Conservation (phyloP, 2,797 vertebrate genomes). For the Tinamus major region DNA sequence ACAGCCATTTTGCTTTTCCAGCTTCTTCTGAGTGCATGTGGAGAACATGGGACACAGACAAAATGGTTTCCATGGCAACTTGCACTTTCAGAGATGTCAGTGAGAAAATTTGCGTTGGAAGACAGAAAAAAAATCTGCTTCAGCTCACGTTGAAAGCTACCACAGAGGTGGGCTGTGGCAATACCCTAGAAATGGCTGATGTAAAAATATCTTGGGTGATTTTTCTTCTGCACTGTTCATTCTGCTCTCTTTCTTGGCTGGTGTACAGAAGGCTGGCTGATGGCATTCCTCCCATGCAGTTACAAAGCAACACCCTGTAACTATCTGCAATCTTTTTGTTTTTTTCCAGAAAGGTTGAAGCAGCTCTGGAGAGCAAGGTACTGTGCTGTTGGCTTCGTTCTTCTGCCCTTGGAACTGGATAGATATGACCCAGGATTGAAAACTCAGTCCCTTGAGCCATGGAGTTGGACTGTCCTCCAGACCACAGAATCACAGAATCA, state of each 20-base stretch:
- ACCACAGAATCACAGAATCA: too few species aligned
- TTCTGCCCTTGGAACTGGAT: not conserved
- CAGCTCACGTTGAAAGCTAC: not conserved
- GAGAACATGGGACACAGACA: slow-evolving; percentile 71
- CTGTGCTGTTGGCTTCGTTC: not conserved
- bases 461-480: not conserved
- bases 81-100: slow-evolving; percentile 66
- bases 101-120: slow-evolving; percentile 49
- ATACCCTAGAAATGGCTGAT: not conserved
- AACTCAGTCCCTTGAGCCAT: not conserved
- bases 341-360: not conserved
- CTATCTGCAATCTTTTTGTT: not conserved
- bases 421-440: not conserved
- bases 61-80: slow-evolving; percentile 73
- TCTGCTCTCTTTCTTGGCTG: not conserved
- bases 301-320: not conserved
- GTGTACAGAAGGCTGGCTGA: not conserved
- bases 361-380: not conserved
- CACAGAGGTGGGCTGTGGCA: slow-evolving; percentile 23
- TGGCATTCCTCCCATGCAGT: not conserved
- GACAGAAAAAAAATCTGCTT: slow-evolving; percentile 22
- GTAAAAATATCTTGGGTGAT: slow-evolving; percentile 30
- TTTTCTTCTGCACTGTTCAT: not conserved
- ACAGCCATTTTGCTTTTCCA: slow-evolving; percentile 63
- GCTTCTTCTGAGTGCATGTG: slow-evolving; percentile 21